These are phyloP conservation scores for Merodon equestris DNA, from an alignment of 2,888 invertebrate genomes.

Conservation along the genomic window DNA sequence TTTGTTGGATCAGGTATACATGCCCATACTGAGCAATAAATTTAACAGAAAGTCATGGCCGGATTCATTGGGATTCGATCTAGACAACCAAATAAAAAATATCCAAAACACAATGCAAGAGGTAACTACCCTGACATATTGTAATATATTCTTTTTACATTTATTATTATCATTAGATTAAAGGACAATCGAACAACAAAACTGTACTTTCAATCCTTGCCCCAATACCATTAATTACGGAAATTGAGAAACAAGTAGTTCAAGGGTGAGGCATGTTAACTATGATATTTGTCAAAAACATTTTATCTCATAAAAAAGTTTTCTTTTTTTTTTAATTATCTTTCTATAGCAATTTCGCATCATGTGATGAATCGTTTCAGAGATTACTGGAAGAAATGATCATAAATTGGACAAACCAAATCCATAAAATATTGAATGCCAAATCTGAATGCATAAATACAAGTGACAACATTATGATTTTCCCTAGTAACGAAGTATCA, in stretches of 20 bases:
- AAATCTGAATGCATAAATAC: conserved; percentile 61
- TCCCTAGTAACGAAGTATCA: conserved; percentile 86
- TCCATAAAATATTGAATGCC: conserved; percentile 80
- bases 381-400: conserved; percentile 91
- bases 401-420: conserved; percentile 92
- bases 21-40: conserved; percentile 86
- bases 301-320: too few species aligned
- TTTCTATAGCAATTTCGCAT: neutral
- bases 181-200: conserved; percentile 91
- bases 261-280: conserved; percentile 77
- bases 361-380: conserved; percentile 74
- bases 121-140: conserved; percentile 73
- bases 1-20: conserved; percentile 86
- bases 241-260: conserved; percentile 80
- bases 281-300: too few species aligned
- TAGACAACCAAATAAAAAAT: conserved; percentile 84
- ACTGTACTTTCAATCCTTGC: conserved; percentile 93
- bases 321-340: neutral
- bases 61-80: conserved; percentile 84
- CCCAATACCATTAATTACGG: conserved; percentile 84
- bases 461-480: conserved; percentile 74
- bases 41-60: conserved; percentile 87
- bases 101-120: conserved; percentile 79
- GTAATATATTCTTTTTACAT: too few species aligned
- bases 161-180: conserved; percentile 72